These are phyloP conservation scores for Pseudomyrmex concolor DNA, from an alignment of 1,140 invertebrate genomes.

Conservation along the genomic window DNA sequence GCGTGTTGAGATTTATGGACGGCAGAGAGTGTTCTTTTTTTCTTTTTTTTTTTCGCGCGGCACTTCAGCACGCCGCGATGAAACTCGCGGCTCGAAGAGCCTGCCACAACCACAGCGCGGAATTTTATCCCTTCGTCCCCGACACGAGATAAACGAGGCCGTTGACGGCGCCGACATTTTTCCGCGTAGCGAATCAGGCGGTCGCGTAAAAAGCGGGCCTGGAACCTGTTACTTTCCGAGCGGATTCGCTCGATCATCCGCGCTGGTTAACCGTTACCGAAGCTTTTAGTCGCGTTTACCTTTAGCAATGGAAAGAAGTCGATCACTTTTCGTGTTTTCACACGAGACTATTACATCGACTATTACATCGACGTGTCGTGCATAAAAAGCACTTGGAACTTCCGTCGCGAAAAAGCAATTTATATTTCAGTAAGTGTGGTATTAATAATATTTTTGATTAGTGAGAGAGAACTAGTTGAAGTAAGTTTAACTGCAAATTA, in stretches of 20 bases:
- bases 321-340: constrained; percentile 11
- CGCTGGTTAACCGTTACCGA: constrained; percentile 4
- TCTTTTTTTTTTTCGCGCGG: constrained; percentile 36
- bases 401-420: not conserved
- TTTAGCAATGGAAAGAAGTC: not conserved
- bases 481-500: too few relatives aligned
- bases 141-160: constrained; percentile 41
- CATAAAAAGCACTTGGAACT: too few relatives aligned
- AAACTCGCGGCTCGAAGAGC: constrained; percentile 43
- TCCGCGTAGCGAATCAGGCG: constrained; percentile 47
- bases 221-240: constrained; percentile 41
- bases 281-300: constrained; percentile 22
- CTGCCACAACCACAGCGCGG: constrained; percentile 24
- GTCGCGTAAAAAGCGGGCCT: constrained; percentile 34
- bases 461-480: not conserved
- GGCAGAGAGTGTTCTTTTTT: constrained; percentile 38
- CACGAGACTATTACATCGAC: too few relatives aligned
- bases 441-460: not conserved
- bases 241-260: not conserved
- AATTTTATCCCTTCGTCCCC: constrained; percentile 58
- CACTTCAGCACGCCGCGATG: constrained; percentile 36
- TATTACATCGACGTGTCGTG: too few relatives aligned
- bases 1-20: constrained; percentile 28
- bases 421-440: not conserved
- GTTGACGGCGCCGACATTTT: constrained; percentile 50